Evolutionary conservation across 2,113 vertebrate species (phyloP), one percentile per base, ranked within the genome.

Genomic region (rat (Rattus norvegicus)): DNA sequence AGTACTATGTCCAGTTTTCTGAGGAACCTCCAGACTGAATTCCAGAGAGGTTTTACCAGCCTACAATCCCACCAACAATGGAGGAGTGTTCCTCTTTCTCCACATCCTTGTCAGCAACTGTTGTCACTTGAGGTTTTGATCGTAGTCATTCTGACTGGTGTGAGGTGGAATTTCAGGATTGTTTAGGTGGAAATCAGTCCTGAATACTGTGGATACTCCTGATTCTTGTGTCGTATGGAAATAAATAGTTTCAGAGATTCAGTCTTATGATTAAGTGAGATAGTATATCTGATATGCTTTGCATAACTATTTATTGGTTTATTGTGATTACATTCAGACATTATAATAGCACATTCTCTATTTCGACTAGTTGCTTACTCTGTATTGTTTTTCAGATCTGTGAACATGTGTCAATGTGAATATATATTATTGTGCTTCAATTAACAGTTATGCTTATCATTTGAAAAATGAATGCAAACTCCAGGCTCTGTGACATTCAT

Each of bases 301-400:
- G 56, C 0, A 33, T 67, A 85, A 56, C 14, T 85, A 2, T 80
- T 69, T 76, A 49, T 43, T 90, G 20, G 5, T 80, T 85, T 85
- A 54, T 43, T 80, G 83, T 73, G 80, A 36, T n/a, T 61, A 83
- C 81, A 56, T 5, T 81, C 33, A 69, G 76, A 43, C 7, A 67
- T 69, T 43, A 26, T 2, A 8, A 70, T 28, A 89, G 85, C 59
- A 75, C 56, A 10, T 9, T 76, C 16, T 80, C 13, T 1, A 11
- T 61, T 95, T 89, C 59, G n/a, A 17, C 39, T 73, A 91, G 36
- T 94, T 59, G 11, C 39, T 80, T 79, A 79, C 13, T 77, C 19
- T 14, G 5, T 24, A 61, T 77, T 89, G 95, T 84, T 92, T 95
- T 79, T 70, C 76, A 22, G 65, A 59, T 85, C 90, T 92, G 36